Percentiles rank a stretch among this genome's conserved stretches.
Conservation (phyloP, 2,113 vertebrate genomes). For the Dipodomys stephensi region DNA sequence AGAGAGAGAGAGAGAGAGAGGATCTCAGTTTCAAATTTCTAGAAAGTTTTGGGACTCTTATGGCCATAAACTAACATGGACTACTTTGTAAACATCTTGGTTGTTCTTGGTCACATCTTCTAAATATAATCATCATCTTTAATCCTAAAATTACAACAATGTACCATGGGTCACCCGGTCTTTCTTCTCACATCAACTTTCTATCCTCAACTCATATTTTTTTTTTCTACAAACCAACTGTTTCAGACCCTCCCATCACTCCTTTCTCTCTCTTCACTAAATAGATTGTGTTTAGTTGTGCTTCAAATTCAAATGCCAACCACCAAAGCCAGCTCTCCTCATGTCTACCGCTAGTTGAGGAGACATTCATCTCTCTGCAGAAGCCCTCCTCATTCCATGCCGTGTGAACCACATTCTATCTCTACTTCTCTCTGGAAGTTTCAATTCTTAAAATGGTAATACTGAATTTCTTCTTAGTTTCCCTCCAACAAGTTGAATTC, state of each 20-base stretch:
- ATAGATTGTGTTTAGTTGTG: not conserved
- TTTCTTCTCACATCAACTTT: not conserved
- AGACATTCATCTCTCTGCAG: not conserved
- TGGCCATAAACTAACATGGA: not conserved
- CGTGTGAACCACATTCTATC: conserved; percentile 62
- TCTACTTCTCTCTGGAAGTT: conserved; percentile 81
- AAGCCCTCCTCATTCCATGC: conserved; percentile 32
- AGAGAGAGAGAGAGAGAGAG: not conserved
- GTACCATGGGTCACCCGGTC: not conserved
- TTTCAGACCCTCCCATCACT: not conserved
- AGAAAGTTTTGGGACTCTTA: not conserved
- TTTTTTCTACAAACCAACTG: not conserved
- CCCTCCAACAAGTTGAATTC: conserved; percentile 65
- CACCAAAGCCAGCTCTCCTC: not conserved
- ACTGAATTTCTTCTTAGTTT: conserved; percentile 75
- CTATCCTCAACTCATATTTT: not conserved
- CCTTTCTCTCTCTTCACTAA: not conserved
- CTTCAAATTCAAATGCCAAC: not conserved
- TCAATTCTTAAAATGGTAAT: conserved; percentile 81
- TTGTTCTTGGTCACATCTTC: not conserved
- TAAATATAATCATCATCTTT: not conserved
- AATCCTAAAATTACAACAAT: not conserved
- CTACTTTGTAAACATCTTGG: not conserved
- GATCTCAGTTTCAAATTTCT: not conserved
- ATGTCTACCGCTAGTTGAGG: not conserved